phyloP scores from a whole-genome alignment of 2,797 vertebrate genomes.

The Myotis findleyi region DNA sequence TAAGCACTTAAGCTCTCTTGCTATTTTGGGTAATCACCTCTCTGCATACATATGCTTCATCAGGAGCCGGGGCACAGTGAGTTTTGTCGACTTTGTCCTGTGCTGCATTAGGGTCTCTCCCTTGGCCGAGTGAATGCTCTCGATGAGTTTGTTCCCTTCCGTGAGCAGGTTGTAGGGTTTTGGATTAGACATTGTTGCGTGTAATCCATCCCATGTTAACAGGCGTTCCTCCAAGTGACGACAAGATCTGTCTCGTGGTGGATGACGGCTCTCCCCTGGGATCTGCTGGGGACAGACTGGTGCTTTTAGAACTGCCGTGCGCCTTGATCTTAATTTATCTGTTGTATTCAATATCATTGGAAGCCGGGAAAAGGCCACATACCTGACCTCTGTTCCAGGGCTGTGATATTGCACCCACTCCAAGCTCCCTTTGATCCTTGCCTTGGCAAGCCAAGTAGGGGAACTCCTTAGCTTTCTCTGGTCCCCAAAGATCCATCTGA shows the following conservation, averaged over 20 bases:
- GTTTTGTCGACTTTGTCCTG: conserved; percentile 5
- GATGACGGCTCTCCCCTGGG: conserved; percentile 25
- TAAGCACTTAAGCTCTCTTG: conserved; percentile 65
- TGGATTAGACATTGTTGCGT: conserved; percentile 28
- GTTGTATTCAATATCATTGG: conserved; percentile 78
- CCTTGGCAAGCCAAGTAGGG: conserved; percentile 53
- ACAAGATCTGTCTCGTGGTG: conserved; percentile 28
- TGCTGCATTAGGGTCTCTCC: neutral
- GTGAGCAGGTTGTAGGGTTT: conserved; percentile 9
- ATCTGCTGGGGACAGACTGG: conserved; percentile 72
- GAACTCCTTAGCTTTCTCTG: conserved; percentile 63
- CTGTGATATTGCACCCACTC: conserved; percentile 61
- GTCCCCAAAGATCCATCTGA: conserved; percentile 11
- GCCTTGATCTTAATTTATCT: conserved; percentile 83
- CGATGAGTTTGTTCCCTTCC: neutral
- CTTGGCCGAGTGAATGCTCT: neutral
- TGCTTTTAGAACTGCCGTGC: conserved; percentile 73
- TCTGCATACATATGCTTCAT: conserved; percentile 23
- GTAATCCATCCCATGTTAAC: neutral
- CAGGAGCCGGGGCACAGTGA: neutral
- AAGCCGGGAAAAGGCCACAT: conserved; percentile 68
- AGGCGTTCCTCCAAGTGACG: conserved; percentile 60
- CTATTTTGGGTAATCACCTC: conserved; percentile 65
- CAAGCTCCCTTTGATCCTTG: conserved; percentile 72
- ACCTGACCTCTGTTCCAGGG: conserved; percentile 66